Evolutionary conservation across 2,113 vertebrate genomes (phyloP), one percentile per base, ranked within the genome.

Genomic region (Caloenas nicobarica): DNA sequence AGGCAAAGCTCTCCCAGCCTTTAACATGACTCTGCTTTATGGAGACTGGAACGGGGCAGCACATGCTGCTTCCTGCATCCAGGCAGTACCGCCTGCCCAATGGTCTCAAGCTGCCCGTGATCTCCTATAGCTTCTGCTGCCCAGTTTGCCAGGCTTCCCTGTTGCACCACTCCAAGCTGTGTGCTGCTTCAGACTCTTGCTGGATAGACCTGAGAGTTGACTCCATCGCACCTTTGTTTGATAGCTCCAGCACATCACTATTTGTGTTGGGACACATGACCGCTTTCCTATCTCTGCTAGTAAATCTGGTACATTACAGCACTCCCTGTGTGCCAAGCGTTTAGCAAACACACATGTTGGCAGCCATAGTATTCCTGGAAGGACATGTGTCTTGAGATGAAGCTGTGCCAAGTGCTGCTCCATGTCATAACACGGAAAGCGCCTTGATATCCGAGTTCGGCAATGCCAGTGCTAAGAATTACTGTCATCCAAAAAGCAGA

Each of bases 281-380:
- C 77, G 48, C 42, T 73, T 91, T 88, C 78, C 83, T 91, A 70
- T 82, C 69, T 95, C 87, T 7, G 4, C 62, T 89, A 86, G 62
- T 81, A 96, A 95, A 88, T 95, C 90, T 86, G 66, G 62, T 95
- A 69, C 58, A 33, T 90, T 90, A 86, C 64, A 93, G 88, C 82
- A 82, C 77, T 65, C 56, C 42, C 56, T 33, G 23, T 19, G 69
- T 89, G 96, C 95, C 97, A 97, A 97, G 81, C 62, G 60, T 97
- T 97, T 95, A 93, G 81, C 88, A 96, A 96, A 97, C 86, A 96
- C 78, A 93, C 86, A 72, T 87, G 87, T 70, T 95, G 91, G 93
- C 96, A 97, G 86, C 58, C 71, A 78, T 79, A 74, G 71, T 33
- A 58, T 85, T 95, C 71, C 91, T 96, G 83, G 93, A 96, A 95